These are phyloP conservation scores for Philopedon plagiatum DNA, from an alignment of 2,888 invertebrate species.

Conservation along the genomic window DNA sequence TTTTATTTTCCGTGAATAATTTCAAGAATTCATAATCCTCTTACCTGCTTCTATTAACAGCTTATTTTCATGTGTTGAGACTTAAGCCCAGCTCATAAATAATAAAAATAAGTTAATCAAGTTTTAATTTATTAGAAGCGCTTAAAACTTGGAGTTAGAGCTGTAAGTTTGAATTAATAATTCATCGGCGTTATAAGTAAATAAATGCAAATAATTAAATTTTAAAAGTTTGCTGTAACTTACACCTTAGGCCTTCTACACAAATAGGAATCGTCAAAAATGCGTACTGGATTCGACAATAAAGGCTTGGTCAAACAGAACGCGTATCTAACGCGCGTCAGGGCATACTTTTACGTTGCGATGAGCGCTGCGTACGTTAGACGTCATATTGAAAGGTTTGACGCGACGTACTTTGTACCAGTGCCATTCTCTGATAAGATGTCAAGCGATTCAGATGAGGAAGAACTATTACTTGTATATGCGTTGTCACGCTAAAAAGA, in stretches of 20 bases:
- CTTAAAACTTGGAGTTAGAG: slow-evolving; percentile 4
- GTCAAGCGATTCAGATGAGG: too few species aligned
- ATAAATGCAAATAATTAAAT: slow-evolving; percentile 11
- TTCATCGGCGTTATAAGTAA: background rate
- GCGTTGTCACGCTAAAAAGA: too few species aligned
- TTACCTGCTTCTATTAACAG: slow-evolving; percentile 40
- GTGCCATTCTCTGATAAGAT: too few species aligned
- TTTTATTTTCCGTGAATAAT: slow-evolving; percentile 43
- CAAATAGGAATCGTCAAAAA: too few species aligned
- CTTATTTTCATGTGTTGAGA: slow-evolving; percentile 44
- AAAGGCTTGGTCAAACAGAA: too few species aligned
- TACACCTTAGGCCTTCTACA: background rate
- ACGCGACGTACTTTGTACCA: too few species aligned
- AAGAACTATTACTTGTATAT: too few species aligned
- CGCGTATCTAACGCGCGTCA: too few species aligned
- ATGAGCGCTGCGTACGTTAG: too few species aligned
- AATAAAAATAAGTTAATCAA: slow-evolving; percentile 43
- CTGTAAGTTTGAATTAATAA: slow-evolving; percentile 8
- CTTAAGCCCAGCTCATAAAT: slow-evolving; percentile 34
- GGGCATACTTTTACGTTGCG: too few species aligned
- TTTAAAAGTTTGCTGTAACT: background rate
- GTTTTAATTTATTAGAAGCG: slow-evolving; percentile 37
- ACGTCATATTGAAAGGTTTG: too few species aligned
- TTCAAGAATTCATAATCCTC: slow-evolving; percentile 47
- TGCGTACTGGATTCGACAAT: too few species aligned